Evolutionary conservation across 2,888 invertebrate species (phyloP).

Genomic region (Drosophila macrospina): DNA sequence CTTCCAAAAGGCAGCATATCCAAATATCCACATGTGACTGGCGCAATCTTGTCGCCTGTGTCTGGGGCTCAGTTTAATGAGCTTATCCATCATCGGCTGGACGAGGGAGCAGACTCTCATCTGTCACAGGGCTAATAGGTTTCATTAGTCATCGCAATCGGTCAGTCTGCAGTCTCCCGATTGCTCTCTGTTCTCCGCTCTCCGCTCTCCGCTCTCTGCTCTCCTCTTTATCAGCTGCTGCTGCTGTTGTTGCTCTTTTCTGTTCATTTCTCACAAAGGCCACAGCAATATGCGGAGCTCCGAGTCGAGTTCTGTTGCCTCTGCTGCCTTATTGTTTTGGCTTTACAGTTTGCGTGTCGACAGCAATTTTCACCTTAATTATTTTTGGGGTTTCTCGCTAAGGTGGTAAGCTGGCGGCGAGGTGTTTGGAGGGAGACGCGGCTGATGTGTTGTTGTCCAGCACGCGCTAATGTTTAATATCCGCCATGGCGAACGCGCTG

Average conservation of each 20-base stretch:
- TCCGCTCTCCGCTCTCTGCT: too few species aligned
- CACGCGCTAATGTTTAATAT: conserved; percentile 80
- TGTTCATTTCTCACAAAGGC: conserved; percentile 69
- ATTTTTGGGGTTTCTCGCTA: conserved; percentile 59
- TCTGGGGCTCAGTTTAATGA: conserved; percentile 65
- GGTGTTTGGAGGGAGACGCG: neutral
- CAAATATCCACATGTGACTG: conserved; percentile 23
- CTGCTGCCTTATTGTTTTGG: conserved; percentile 29
- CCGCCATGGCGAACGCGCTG: conserved; percentile 53
- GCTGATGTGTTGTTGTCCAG: conserved; percentile 70
- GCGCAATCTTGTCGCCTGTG: conserved; percentile 51
- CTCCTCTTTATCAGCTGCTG: conserved; percentile 57
- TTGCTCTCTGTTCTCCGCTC: conserved; percentile 16
- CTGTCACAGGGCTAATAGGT: conserved; percentile 80
- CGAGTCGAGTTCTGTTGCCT: conserved; percentile 10
- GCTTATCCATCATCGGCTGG: conserved; percentile 72
- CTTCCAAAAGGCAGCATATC: conserved; percentile 6
- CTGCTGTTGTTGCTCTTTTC: conserved; percentile 20
- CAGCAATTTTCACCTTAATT: conserved; percentile 81
- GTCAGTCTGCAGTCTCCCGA: conserved; percentile 15
- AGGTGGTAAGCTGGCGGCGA: neutral
- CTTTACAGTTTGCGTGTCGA: conserved; percentile 69
- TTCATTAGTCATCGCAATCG: conserved; percentile 76
- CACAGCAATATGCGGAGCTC: conserved; percentile 23
- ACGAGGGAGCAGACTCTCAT: conserved; percentile 55